Base-by-base conservation (phyloP, 1,140 invertebrate genomes). In the Ditylenchus dipsaci region DNA sequence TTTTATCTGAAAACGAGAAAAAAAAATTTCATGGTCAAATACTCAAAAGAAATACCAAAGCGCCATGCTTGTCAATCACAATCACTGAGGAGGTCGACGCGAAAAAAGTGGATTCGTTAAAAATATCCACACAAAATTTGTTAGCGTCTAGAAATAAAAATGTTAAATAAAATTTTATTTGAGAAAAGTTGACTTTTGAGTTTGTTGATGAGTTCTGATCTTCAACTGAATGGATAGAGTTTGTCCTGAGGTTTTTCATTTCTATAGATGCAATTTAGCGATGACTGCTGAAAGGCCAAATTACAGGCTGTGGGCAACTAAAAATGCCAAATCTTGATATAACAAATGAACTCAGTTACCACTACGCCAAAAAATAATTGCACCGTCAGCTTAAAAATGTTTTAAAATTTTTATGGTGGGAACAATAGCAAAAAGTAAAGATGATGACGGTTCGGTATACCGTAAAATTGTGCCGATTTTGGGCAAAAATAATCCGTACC, bases 41-140 rank as follows among this genome's bases (percentile, higher is more conserved):
- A 3, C 11, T 11, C 33, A 5, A 38, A 38, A 38, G 3, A 38
- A 38, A 7, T 53, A 66, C 69, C 63, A 30, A 17, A n/a, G 69
- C 27, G n/a, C 29, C 49, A 23, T 72, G 1, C 23, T 59, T 27
- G 43, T 65, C 23, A 15, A 72, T 42, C 13, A 30, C 45, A 26
- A 74, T 8, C 1, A 74, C 63, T 1, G 15, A 33, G 15, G 49
- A 29, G 8, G 21, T 30, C 38, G 74, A 47, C 1, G 63, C 69
- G 5, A 74, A 33, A 42, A 27, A 72, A n/a, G 47, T 26, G 38
- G 26, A 15, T n/a, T 63, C 19, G 26, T 67, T 49, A 29, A 62
- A 26, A 3, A 67, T 13, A 65, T 72, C 70, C 13, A 72, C 62
- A 53, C 70, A 72, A 43, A 73, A 73, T 63, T 63, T 68, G 5